Conservation (phyloP, 2,888 invertebrate genomes). For the Drosophila antonietae region DNA sequence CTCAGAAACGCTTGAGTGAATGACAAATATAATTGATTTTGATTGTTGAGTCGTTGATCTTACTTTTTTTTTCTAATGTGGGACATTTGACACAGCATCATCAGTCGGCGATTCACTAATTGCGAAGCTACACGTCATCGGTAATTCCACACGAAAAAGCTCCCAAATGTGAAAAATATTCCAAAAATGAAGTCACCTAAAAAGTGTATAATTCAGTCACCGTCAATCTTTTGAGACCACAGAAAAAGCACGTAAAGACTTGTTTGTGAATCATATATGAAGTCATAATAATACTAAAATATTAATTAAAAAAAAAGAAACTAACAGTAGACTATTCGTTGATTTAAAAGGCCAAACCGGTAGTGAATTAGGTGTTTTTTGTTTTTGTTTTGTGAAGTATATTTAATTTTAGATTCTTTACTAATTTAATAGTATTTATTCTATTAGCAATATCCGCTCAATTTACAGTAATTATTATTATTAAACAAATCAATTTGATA, state of each 20-base stretch:
- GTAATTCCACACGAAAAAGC: conserved; percentile 9
- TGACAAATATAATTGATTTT: conserved; percentile 48
- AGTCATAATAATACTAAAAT: not conserved
- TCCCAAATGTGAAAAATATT: conserved; percentile 2
- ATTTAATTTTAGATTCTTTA: not conserved
- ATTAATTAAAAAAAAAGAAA: not conserved
- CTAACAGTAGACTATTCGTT: not conserved
- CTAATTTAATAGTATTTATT: not conserved
- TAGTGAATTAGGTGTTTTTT: not conserved
- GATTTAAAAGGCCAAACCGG: not conserved
- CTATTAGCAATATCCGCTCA: not conserved
- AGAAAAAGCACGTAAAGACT: not conserved
- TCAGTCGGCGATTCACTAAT: conserved; percentile 34
- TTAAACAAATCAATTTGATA: not conserved
- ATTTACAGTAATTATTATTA: not conserved
- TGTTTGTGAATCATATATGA: conserved; percentile 5
- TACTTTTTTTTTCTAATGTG: conserved; percentile 23
- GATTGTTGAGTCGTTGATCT: conserved; percentile 52
- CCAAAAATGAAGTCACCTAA: not conserved
- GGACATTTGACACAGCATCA: conserved; percentile 22
- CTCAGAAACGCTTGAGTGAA: conserved; percentile 13
- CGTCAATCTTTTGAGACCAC: not conserved
- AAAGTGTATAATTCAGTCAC: not conserved
- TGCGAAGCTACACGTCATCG: conserved; percentile 70
- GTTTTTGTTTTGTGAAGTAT: not conserved